Evolutionary conservation across 2,888 invertebrate species (phyloP).

Genomic region (Ecliptopera silaceata): DNA sequence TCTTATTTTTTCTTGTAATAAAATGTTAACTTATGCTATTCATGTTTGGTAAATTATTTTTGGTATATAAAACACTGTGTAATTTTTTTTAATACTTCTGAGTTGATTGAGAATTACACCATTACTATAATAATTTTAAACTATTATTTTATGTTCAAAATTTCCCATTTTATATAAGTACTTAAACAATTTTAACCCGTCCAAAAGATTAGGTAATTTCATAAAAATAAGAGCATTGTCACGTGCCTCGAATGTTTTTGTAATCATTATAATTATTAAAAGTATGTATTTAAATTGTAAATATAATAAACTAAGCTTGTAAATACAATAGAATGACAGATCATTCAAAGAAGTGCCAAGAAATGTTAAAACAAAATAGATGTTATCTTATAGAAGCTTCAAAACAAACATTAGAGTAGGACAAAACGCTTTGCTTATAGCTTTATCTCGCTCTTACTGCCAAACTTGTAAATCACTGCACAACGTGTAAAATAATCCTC

Average conservation of each 20-base stretch:
- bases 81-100: no score
- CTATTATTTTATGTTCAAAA: background rate
- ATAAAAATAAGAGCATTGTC: slow-evolving; percentile 24
- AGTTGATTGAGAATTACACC: no score
- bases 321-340: slow-evolving; percentile 18
- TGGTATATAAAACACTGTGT: no score
- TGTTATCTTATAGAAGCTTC: background rate
- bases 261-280: slow-evolving; percentile 16
- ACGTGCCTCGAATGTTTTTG: slow-evolving; percentile 31
- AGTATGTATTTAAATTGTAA: slow-evolving; percentile 18
- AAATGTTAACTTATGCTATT: no score
- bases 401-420: background rate
- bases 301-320: slow-evolving; percentile 20
- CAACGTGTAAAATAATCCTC: no score
- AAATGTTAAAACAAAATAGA: slow-evolving; percentile 1
- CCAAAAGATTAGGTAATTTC: slow-evolving; percentile 25
- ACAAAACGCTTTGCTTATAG: slow-evolving; percentile 1
- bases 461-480: no score
- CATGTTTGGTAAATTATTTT: no score
- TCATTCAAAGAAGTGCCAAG: slow-evolving; percentile 20
- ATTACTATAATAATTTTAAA: no score
- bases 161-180: background rate
- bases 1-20: no score
- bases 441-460: no score
- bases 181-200: slow-evolving; percentile 30